Base-by-base conservation (phyloP, 2,113 vertebrate species). In the Bungarus multicinctus region DNA sequence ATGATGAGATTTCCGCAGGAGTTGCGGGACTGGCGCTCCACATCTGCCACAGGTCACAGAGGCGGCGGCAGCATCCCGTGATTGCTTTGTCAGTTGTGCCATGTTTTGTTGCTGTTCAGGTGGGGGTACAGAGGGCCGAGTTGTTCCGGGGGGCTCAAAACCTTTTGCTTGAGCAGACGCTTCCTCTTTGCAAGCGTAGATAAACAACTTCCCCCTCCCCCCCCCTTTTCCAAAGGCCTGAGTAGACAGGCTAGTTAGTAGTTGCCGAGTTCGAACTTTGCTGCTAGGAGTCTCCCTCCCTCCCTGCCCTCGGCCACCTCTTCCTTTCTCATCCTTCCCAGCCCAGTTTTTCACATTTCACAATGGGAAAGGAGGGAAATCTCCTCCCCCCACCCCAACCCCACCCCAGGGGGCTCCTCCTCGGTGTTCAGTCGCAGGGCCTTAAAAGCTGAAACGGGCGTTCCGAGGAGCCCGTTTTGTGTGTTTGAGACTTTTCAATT, bases 21-120 rank as follows among this genome's bases (percentile, higher is more conserved):
- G 95, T 93, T 93, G 93, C 91, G 91, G 92, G 47, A 39, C 92
- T 89, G 10, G 1, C 16, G 18, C 16, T 14, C 85, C 47, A 50
- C 47, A 50, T 8, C 87, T 22, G 64, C 50, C 50, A 12, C 43
- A 50, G 50, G 14, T 14, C 58, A n/a, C 55, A 53, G 60, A 55
- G 1, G 89, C 18, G 10, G 30, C 5, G 20, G 43, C 34, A 30
- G 50, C 50, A 47, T 4, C 25, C 93, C 93, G 14, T 25, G 64
- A 3, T 30, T 69, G 52, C 87, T 86, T 27, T 27, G 10, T 0
- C 0, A 3, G 1, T 2, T 2, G 0, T 34, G 85, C 90, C 8
- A 0, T 30, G 91, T 89, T 20, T 23, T 34, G 22, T 3, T n/a
- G 57, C 64, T 47, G 22, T 53, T 58, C 5, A 45, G 20, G 14